Percentiles rank a stretch among this genome's conserved stretches.
Evolutionary conservation across 1,140 invertebrate species (phyloP).

Genomic region (Oryzaephilus surinamensis): DNA sequence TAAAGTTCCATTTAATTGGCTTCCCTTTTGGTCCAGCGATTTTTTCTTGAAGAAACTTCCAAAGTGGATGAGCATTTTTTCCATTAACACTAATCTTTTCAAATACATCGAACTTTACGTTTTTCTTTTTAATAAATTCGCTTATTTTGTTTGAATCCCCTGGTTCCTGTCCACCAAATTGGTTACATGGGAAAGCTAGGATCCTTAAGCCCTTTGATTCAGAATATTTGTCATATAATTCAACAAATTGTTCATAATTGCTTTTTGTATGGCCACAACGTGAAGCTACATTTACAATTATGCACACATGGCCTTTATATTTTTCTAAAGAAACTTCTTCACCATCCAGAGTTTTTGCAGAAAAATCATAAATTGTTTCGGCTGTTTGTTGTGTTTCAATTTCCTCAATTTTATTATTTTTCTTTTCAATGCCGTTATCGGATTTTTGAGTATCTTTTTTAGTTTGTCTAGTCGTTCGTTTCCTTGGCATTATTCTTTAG

Average conservation of each 20-base stretch:
- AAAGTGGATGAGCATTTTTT: conserved; percentile 69
- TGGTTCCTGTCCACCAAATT: conserved; percentile 75
- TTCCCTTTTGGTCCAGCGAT: conserved; percentile 6
- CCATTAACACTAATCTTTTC: conserved; percentile 80
- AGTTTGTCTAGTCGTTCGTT: neutral
- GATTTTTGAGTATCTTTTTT: neutral
- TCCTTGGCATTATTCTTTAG: conserved; percentile 4
- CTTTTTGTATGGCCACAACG: conserved; percentile 68
- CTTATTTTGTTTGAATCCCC: conserved; percentile 59
- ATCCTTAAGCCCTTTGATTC: conserved; percentile 56
- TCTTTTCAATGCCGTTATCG: no score
- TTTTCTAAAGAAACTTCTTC: conserved; percentile 57
- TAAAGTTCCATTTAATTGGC: conserved; percentile 91
- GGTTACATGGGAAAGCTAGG: conserved; percentile 85
- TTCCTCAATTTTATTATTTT: conserved; percentile 1
- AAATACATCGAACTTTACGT: conserved; percentile 69
- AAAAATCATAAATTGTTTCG: conserved; percentile 60
- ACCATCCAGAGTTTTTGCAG: conserved; percentile 58
- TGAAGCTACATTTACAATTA: conserved; percentile 80
- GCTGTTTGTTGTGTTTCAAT: conserved; percentile 42
- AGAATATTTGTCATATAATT: conserved; percentile 58
- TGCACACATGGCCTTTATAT: conserved; percentile 54
- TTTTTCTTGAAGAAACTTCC: conserved; percentile 53
- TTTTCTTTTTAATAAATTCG: conserved; percentile 54
- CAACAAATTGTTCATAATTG: conserved; percentile 65